These are phyloP conservation scores for Arenaria interpres DNA, from an alignment of 2,113 vertebrate species.

Conservation along the genomic window DNA sequence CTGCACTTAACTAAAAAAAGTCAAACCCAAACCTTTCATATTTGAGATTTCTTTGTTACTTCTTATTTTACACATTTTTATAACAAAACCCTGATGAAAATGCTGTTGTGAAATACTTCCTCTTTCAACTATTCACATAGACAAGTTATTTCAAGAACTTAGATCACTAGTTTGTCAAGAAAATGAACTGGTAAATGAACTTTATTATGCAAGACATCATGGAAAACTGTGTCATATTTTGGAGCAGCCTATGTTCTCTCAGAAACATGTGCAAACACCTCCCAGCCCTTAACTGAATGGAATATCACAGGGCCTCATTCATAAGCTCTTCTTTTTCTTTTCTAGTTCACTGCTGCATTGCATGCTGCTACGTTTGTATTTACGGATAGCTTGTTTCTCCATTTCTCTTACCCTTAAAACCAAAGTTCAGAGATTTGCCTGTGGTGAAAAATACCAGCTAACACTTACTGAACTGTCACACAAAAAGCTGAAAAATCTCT, in stretches of 20 bases:
- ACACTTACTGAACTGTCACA: not conserved
- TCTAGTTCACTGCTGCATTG: not conserved
- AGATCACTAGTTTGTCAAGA: not conserved
- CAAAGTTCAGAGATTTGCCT: not conserved
- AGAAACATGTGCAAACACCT: not conserved
- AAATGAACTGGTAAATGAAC: not conserved
- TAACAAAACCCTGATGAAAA: not conserved
- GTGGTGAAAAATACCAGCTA: not conserved
- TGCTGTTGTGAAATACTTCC: not conserved
- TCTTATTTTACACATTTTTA: not conserved
- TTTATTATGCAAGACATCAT: not conserved
- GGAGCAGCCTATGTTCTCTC: not conserved
- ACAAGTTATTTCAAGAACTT: not conserved
- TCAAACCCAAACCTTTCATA: not conserved
- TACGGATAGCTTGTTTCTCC: not conserved
- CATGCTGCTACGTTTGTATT: not conserved
- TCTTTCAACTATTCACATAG: not conserved
- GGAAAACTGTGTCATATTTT: not conserved
- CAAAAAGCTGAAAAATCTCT: not conserved
- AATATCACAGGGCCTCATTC: accelerated
- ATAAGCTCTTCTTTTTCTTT: not conserved
- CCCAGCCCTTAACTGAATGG: not conserved
- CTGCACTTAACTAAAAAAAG: not conserved
- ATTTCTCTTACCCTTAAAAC: not conserved
- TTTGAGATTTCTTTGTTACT: not conserved